Base-by-base conservation (phyloP, 2,797 vertebrate genomes). In the Semotilus atromaculatus region DNA sequence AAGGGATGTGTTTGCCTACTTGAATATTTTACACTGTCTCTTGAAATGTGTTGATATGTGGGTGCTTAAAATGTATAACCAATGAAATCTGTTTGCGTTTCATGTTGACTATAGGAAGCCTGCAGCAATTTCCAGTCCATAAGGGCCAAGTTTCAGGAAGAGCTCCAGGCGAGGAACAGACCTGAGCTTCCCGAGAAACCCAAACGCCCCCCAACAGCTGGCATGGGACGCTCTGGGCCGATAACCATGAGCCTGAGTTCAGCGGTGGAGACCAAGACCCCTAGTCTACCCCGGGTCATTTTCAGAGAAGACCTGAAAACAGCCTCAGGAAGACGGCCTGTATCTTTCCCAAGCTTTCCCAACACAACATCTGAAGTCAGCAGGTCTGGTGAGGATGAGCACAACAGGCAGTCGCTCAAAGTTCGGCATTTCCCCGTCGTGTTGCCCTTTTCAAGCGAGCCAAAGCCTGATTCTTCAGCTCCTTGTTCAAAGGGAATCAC, bases 71-170 rank as follows among this genome's bases (percentile, higher is more conserved):
- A 48, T 74, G 29, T 34, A 18, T 14, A 40, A 34, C 11, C 18
- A 6, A 36, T 26, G 10, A 4, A 23, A 26, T 53, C 4, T 34
- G 9, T 14, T 40, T 23, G 2, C 9, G 9, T 55, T 78, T 55
- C 34, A 11, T 55, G 7, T 43, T 3, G 36, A 1, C 58, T 91
- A 85, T 75, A 82, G 97, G 96, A 97, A 90, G 92, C 89, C 38
- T 74, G 88, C 67, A 94, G 89, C 85, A 95, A 94, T 88, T 96
- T 99, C 93, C 95, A 94, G 94, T 95, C 97, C 76, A 92, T 99
- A 72, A 93, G 93, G 90, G 97, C 96, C 81, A 98, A 94, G 92
- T 99, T 98, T 91, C 97, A 99, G 83, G 95, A 95, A 11, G 93
- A 95, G n/a, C 87, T 93, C 21, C 89, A 92, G 68, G 85, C 83